These are phyloP conservation scores for Tursiops truncatus DNA, from an alignment of 2,113 vertebrate genomes.

Conservation along the genomic window DNA sequence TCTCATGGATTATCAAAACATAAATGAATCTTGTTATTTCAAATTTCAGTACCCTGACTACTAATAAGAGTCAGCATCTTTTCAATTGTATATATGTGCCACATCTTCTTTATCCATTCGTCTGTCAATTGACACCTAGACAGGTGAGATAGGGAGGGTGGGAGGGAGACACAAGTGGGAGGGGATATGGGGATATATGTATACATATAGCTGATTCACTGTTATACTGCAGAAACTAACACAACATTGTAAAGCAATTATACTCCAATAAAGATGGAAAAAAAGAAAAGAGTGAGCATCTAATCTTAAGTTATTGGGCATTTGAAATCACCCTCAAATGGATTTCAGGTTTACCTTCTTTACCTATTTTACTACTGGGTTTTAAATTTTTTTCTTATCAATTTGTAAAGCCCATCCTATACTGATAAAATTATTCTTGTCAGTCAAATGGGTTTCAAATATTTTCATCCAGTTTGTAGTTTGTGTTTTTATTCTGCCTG, in stretches of 20 bases:
- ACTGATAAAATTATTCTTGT: not conserved
- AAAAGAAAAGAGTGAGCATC: not conserved
- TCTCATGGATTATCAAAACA: not conserved
- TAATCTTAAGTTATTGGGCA: not conserved
- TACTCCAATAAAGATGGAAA: no score
- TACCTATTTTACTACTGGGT: not conserved
- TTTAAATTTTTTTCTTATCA: not conserved
- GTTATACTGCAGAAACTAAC: no score
- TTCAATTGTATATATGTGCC: no score
- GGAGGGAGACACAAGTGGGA: no score
- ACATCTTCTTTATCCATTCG: no score
- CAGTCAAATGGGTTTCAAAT: not conserved
- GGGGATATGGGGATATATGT: no score
- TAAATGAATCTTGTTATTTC: not conserved
- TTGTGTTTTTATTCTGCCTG: not conserved
- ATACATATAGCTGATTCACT: no score
- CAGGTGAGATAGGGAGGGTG: no score
- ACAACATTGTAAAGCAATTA: no score
- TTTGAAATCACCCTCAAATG: not conserved
- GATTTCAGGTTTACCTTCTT: not conserved
- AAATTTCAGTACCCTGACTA: not conserved
- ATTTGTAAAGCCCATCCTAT: not conserved
- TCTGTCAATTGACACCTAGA: no score
- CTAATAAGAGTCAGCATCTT: not conserved
- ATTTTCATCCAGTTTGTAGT: not conserved